Percentiles rank a stretch among this genome's conserved stretches.
Evolutionary conservation across 2,113 vertebrate species (phyloP).

Genomic region (Petrocephalus microphthalmus): DNA sequence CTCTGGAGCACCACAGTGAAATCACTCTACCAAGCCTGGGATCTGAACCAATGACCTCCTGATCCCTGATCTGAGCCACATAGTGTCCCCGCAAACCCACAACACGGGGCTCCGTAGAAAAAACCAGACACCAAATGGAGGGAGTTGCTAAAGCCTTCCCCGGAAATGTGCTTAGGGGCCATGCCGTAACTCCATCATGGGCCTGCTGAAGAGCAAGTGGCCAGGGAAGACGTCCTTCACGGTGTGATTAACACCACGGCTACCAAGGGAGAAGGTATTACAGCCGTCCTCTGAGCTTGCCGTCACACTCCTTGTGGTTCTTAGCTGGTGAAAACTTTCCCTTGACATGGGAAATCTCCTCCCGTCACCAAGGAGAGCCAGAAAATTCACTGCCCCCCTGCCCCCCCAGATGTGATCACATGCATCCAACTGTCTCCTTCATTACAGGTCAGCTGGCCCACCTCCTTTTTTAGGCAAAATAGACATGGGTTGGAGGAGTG

Average conservation of each 20-base stretch:
- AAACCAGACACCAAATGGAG: not conserved
- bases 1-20: not conserved
- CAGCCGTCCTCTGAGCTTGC: not conserved
- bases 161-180: not conserved
- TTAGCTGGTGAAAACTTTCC: not conserved
- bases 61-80: not conserved
- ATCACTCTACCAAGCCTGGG: not conserved
- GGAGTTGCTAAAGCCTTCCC: not conserved
- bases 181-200: not conserved
- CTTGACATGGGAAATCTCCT: slow-evolving; percentile 2
- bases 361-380: not conserved
- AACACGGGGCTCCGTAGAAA: not conserved
- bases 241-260: not conserved
- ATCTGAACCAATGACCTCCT: not conserved
- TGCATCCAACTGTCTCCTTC: not conserved
- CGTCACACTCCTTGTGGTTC: slow-evolving; percentile 1
- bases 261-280: slow-evolving; percentile 18
- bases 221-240: slow-evolving; percentile 17
- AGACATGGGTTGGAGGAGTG: not conserved
- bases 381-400: not conserved
- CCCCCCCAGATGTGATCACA: not conserved
- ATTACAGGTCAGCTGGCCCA: not conserved
- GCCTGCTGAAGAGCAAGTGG: not conserved
- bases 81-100: not conserved
- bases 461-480: not conserved